Conservation (phyloP, 2,888 invertebrate species). For the Campaea margaritaria region DNA sequence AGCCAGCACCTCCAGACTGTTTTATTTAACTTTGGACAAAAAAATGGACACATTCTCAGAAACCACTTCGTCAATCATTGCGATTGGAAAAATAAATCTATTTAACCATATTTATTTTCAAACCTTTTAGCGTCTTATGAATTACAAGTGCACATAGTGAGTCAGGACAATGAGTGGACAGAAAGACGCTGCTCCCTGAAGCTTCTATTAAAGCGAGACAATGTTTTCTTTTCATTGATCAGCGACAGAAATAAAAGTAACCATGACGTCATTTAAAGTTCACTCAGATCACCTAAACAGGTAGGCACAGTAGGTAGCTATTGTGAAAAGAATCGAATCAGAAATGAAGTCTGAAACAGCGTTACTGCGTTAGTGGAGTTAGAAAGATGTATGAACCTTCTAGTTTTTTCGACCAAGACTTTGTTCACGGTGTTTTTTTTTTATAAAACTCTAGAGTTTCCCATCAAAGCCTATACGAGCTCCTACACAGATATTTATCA, state of each 20-base stretch:
- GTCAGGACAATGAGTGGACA: conserved; percentile 27
- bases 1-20: conserved; percentile 25
- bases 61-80: conserved; percentile 37
- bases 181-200: conserved; percentile 21
- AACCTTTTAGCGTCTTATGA: conserved; percentile 28
- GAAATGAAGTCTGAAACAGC: not conserved
- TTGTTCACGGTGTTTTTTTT: too few species aligned
- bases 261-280: not conserved
- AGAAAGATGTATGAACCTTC: not conserved
- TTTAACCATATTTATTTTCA: conserved; percentile 29
- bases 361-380: not conserved
- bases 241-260: too few species aligned
- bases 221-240: conserved; percentile 1
- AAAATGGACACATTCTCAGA: conserved; percentile 26
- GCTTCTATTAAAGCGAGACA: conserved; percentile 5
- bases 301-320: too few species aligned
- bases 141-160: conserved; percentile 24
- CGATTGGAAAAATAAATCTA: conserved; percentile 26
- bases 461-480: too few species aligned
- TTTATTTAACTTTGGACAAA: conserved; percentile 26
- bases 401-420: too few species aligned
- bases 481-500: too few species aligned
- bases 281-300: not conserved
- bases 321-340: too few species aligned
- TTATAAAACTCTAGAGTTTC: too few species aligned